Base-by-base conservation (phyloP, 2,888 invertebrate species). In the Amphipyra tragopoginis region DNA sequence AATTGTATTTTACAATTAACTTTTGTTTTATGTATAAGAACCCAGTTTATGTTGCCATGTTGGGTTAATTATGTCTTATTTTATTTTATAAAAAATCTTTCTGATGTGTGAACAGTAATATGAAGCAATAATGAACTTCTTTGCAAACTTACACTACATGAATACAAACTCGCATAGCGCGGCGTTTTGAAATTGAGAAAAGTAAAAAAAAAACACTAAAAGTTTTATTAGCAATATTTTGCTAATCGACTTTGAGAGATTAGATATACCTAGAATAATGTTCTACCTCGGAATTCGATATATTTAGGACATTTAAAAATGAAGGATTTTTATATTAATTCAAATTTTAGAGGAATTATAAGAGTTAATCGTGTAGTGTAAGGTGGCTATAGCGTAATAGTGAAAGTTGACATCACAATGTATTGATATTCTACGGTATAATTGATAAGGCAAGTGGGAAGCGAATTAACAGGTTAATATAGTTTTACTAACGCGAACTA, bases 401-500 rank as follows among this genome's bases (percentile, higher is more conserved):
- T 49, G 60, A 62, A 63, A 44, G 65, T 66, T 50, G 55, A 70
- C 75, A 79, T 80, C 77, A 76, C 75, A 77, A 65, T 72, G 51
- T 64, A 71, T 65, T 69, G 68, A 73, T 72, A 65, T 65, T 72
- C 54, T 77, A 70, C 39, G 59, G 51, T 58, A 59, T 58, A 56
- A 62, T 57, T 38, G 53, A 14, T 62, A 65, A 56, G 63, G 58
- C 61, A 50, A 52, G 55, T 49, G 67, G 72, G 57, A 60, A 65
- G 72, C 52, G 76, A 76, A 76, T 73, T 80, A 79, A 80, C 72
- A 81, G 76, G 77, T 80, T 80, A 75, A 75, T 61, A 74, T 81
- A 78, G 74, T 78, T 78, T 72, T 79, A 84, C 82, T 86, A 81
- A 84, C 77, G 72, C 75, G 68, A 77, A 85, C 81, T 85, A 83